Evolutionary conservation across 2,113 vertebrate genomes (phyloP).

Genomic region (Chaetodon trifascialis): DNA sequence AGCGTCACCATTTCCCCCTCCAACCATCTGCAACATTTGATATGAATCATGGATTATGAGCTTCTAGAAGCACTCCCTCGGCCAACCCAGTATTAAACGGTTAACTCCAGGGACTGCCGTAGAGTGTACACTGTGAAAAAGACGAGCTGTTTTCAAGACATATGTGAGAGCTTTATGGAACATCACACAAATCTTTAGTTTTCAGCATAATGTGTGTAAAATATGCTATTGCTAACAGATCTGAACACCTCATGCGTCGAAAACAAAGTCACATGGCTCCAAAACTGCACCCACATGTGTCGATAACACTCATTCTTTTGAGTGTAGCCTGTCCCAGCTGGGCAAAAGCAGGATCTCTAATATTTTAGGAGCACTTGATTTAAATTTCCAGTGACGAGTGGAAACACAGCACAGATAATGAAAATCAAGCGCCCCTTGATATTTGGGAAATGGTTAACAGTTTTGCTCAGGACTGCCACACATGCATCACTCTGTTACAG

Average conservation of each 20-base stretch:
- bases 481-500: slow-evolving; percentile 69
- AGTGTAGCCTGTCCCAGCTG: neutral
- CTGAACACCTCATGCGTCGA: neutral
- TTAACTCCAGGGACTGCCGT: slow-evolving; percentile 16
- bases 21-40: slow-evolving; percentile 67
- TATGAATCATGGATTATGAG: slow-evolving; percentile 58
- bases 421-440: slow-evolving; percentile 46
- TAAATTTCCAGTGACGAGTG: neutral
- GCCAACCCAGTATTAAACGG: slow-evolving; percentile 17
- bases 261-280: neutral
- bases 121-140: neutral
- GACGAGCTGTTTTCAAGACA: slow-evolving; percentile 4
- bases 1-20: slow-evolving; percentile 56
- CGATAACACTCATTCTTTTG: slow-evolving; percentile 8
- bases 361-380: slow-evolving; percentile 36
- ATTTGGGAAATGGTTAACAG: slow-evolving; percentile 33
- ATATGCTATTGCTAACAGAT: slow-evolving; percentile 26
- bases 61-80: slow-evolving; percentile 31
- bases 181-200: neutral
- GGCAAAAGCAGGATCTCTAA: slow-evolving; percentile 2
- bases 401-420: neutral
- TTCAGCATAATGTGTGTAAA: neutral
- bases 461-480: slow-evolving; percentile 57
- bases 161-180: neutral
- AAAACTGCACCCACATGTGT: slow-evolving; percentile 16